phyloP scores from a whole-genome alignment of 2,888 invertebrate species.

The Nezara viridula region DNA sequence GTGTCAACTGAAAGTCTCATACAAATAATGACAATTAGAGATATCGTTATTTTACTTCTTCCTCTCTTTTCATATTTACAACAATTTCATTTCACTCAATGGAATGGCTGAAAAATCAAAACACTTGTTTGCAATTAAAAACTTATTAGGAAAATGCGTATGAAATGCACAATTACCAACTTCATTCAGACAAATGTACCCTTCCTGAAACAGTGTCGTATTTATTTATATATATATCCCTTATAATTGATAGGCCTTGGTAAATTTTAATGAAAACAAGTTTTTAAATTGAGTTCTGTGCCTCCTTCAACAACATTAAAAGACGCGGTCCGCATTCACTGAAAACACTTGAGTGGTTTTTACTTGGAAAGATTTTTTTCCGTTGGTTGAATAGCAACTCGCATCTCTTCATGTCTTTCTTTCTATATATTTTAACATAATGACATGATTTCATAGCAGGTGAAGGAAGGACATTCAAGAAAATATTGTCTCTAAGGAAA shows the following conservation, averaged over 20 bases:
- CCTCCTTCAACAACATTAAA: background rate
- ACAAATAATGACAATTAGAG: too few species aligned
- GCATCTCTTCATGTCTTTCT: background rate
- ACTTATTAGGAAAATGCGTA: background rate
- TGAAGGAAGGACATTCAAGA: background rate
- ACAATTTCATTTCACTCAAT: too few species aligned
- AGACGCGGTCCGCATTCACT: background rate
- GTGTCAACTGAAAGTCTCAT: too few species aligned
- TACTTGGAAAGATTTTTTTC: background rate
- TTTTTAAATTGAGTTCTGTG: background rate
- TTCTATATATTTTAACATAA: slow-evolving; percentile 3
- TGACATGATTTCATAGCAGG: background rate
- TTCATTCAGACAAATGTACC: background rate
- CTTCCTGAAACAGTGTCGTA: background rate
- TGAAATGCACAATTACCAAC: background rate
- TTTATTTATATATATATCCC: background rate
- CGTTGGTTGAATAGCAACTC: background rate
- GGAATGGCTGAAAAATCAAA: too few species aligned
- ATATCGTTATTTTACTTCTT: too few species aligned
- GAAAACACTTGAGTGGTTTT: slow-evolving; percentile 1
- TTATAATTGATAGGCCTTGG: background rate
- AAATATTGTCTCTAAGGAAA: background rate
- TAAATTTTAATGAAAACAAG: background rate
- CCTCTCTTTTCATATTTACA: too few species aligned
- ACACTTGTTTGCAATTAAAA: too few species aligned